These are phyloP conservation scores for Ormyrus rosae DNA, from an alignment of 2,888 invertebrate genomes.

Conservation along the genomic window DNA sequence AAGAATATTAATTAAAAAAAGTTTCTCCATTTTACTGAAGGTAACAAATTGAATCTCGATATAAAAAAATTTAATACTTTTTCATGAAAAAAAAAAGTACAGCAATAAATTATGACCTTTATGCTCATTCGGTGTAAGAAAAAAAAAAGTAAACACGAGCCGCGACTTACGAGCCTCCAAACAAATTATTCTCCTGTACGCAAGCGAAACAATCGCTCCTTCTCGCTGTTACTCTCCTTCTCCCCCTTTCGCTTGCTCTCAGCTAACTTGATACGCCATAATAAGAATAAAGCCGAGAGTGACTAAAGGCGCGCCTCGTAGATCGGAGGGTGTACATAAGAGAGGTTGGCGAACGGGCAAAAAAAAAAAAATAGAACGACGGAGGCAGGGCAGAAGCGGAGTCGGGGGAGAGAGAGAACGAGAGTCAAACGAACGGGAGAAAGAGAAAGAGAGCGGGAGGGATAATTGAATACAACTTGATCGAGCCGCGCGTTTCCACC, in stretches of 20 bases:
- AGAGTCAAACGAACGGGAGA: slow-evolving; percentile 40
- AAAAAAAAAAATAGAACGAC: slow-evolving; percentile 8
- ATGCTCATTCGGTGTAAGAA: background rate
- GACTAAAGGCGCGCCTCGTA: background rate
- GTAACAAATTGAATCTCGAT: too few relatives aligned
- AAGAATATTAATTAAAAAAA: too few relatives aligned
- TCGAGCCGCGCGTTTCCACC: slow-evolving; percentile 75
- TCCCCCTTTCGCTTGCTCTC: background rate
- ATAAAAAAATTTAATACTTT: background rate
- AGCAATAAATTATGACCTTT: background rate
- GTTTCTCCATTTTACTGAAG: too few relatives aligned
- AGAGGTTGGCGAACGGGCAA: slow-evolving; percentile 23
- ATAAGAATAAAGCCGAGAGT: slow-evolving; percentile 32
- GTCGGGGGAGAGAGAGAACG: slow-evolving; percentile 27
- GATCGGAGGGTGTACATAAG: slow-evolving; percentile 17
- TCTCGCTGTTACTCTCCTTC: too few relatives aligned
- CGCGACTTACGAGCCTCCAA: background rate
- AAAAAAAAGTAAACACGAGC: background rate
- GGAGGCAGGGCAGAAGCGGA: slow-evolving; percentile 6
- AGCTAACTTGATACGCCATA: slow-evolving; percentile 19
- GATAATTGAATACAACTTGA: slow-evolving; percentile 76
- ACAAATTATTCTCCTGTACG: slow-evolving; percentile 8
- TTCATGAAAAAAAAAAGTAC: background rate
- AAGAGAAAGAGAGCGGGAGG: slow-evolving; percentile 64
- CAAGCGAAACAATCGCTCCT: background rate